Evolutionary conservation across 2,113 vertebrate genomes (phyloP).

Genomic region (Regulus satrapa): DNA sequence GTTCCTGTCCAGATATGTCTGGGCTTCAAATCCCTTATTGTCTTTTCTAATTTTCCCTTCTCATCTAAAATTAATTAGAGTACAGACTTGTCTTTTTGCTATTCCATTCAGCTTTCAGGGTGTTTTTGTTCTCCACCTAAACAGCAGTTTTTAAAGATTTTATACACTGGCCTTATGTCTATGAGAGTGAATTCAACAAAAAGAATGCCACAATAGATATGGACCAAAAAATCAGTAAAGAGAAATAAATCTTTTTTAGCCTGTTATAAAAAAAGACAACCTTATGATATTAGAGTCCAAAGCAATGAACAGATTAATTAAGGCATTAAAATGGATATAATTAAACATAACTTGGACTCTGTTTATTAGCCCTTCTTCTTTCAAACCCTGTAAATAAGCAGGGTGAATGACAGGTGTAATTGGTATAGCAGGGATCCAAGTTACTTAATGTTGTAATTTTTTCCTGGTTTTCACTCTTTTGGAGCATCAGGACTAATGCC

Average conservation of each 20-base stretch:
- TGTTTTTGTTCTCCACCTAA: background rate
- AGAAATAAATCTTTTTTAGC: background rate
- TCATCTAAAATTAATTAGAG: conserved; percentile 49
- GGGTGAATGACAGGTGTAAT: background rate
- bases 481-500: background rate
- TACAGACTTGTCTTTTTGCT: background rate
- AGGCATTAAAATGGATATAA: conserved; percentile 45
- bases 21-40: background rate
- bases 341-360: conserved; percentile 29
- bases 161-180: background rate
- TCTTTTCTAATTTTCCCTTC: background rate
- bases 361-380: conserved; percentile 35
- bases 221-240: background rate
- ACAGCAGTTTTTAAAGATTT: background rate
- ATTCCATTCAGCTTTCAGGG: background rate
- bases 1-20: background rate
- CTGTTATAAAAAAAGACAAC: background rate
- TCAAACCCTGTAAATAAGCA: conserved; percentile 46
- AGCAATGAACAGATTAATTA: conserved; percentile 32
- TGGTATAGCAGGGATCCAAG: background rate
- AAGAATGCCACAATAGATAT: background rate
- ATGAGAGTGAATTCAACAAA: background rate
- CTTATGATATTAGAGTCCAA: background rate
- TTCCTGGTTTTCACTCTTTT: conserved; percentile 12
- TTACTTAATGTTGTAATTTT: background rate